Evolutionary conservation across 2,113 vertebrate species (phyloP), one percentile per base, ranked within the genome.

Genomic region (Pampusana beccarii): DNA sequence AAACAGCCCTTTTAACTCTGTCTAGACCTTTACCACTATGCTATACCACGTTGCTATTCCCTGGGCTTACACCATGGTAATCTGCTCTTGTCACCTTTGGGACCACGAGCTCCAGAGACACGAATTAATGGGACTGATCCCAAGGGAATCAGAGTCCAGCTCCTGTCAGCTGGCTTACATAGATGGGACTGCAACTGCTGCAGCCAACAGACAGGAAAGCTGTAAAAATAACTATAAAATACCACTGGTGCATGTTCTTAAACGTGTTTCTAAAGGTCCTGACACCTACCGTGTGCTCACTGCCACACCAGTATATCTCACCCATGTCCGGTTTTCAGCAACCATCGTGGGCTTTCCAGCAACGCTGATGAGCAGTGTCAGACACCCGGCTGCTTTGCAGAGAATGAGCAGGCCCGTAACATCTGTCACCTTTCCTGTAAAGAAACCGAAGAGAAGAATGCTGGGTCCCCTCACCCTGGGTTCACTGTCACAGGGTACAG

Each of bases 361-460:
- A 5, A 10, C 18, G 51, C 53, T 21, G 54, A 25, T 4, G 26
- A 34, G 34, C 56, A 57, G n/a, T 0, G 4, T 10, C 1, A 15
- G 20, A 19, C 9, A 20, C 9, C 12, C 14, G 26, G 16, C 53
- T 31, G 42, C 29, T 10, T 29, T 0, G 3, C 31, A 48, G 50
- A 56, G 29, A 13, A 10, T 0, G 0, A 84, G 51, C 10, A 20
- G 60, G 42, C 25, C 36, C 16, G 0, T 3, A 8, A 1, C 0
- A 0, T 17, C 29, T 19, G 31, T 10, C 54, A 11, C 25, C 40
- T 42, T 5, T 26, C 33, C 46, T 33, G 17, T 18, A 70, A 48
- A 26, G 60, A 33, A 25, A 16, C 25, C 1, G 0, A 53, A 54
- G 13, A 82, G 60, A 40, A 73, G 72, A 31, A 3, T 3, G 3